Base-by-base conservation (phyloP, 2,113 vertebrate genomes). In the Prietella phreatophila region DNA sequence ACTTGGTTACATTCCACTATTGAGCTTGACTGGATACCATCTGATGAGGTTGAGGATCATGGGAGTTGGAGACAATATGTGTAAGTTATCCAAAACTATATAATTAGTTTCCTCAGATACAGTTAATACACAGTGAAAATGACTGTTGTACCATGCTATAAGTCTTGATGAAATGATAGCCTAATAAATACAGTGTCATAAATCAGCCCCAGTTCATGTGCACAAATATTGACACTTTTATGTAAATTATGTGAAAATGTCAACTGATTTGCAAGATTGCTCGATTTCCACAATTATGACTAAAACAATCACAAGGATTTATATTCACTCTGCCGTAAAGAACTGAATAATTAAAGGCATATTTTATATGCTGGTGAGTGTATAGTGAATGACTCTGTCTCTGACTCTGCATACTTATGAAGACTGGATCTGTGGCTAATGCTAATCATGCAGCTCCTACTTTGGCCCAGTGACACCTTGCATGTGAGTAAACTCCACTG, bases 271-370 rank as follows among this genome's bases (percentile, higher is more conserved):
- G 83, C 79, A 53, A 58, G 88, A 85, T 83, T 80, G 73, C 71
- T 30, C 17, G 80, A 25, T 60, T 78, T 79, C 65, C 67, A 50
- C 65, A 60, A 55, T 81, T 81, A 85, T 82, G 61, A 11, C 65
- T 79, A 22, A 84, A 84, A 55, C 81, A 61, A 80, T 47, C 30
- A n/a, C 33, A 27, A 27, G 33, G 56, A 83, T 83, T 88, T 88
- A 82, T 88, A 85, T 82, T 86, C 85, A 90, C 90, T 91, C 92
- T 90, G 78, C 91, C 81, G 88, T 90, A 85, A 84, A 89, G 91
- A 89, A 87, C 88, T 36, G 82, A 85, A 22, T 93, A 92, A 94
- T 93, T 86, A 91, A 92, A 92, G 92, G 89, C 84, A 89, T 91
- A 91, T 90, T 84, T 88, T 88, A 92, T 86, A 88, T 81, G 82